These are phyloP conservation scores for Sminthurinus aureus DNA, from an alignment of 2,888 invertebrate genomes.

Conservation along the genomic window DNA sequence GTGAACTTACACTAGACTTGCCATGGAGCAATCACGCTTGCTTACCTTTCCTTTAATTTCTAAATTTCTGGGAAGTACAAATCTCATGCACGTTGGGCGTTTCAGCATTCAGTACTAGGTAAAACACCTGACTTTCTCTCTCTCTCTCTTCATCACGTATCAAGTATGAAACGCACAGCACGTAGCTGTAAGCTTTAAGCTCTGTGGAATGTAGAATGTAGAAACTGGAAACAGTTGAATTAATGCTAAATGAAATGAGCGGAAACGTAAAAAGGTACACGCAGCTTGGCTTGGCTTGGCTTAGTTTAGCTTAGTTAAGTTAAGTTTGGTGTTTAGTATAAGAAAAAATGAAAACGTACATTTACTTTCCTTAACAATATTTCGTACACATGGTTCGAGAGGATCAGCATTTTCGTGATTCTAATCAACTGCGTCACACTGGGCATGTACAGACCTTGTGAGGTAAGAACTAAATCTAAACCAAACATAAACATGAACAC, in stretches of 20 bases:
- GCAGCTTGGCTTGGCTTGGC: no score
- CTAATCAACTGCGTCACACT: constrained; percentile 97
- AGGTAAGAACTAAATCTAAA: no score
- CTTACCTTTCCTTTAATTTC: no score
- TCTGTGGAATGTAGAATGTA: neutral
- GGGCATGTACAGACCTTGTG: constrained; percentile 99
- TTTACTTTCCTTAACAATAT: constrained; percentile 70
- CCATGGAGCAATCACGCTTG: no score
- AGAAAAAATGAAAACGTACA: neutral
- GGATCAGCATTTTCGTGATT: constrained; percentile 97
- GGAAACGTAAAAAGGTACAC: no score
- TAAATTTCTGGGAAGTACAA: no score
- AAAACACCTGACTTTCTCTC: constrained; percentile 4
- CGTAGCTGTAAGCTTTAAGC: neutral
- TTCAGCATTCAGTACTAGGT: no score
- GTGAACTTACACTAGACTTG: no score
- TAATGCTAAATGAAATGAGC: neutral
- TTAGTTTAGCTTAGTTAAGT: no score
- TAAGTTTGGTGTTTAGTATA: neutral
- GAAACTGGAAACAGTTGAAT: neutral
- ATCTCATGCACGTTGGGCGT: no score
- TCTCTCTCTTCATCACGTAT: neutral
- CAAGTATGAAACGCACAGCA: neutral
- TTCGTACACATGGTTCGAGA: constrained; percentile 90
- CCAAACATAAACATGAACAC: no score